Percentiles rank a stretch among this genome's conserved stretches.
These are phyloP conservation scores for Epirrhoe alternata DNA, from an alignment of 2,888 invertebrate genomes.

Conservation along the genomic window DNA sequence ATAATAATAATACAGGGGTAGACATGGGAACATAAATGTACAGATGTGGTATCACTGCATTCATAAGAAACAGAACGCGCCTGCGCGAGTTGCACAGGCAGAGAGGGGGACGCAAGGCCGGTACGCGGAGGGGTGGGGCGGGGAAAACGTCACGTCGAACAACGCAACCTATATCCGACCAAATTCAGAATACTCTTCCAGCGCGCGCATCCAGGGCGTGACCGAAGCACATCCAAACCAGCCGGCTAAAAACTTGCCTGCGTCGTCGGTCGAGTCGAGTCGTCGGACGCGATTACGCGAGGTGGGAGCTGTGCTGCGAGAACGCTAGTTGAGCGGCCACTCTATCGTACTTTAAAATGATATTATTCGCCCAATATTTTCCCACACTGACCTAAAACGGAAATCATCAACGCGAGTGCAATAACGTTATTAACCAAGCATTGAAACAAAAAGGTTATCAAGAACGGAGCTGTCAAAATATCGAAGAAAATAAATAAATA, in stretches of 20 bases:
- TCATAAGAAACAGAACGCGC: constrained; percentile 75
- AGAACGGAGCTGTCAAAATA: constrained; percentile 74
- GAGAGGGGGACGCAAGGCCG: constrained; percentile 79
- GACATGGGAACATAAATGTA: constrained; percentile 47
- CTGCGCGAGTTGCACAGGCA: constrained; percentile 73
- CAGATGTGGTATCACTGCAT: constrained; percentile 68
- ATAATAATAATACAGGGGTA: constrained; percentile 31
- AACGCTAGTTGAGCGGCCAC: constrained; percentile 73
- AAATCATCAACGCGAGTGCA: constrained; percentile 28
- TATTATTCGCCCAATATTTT: constrained; percentile 58
- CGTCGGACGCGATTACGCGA: constrained; percentile 81
- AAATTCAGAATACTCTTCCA: constrained; percentile 60
- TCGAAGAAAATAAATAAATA: constrained; percentile 82
- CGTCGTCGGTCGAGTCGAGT: constrained; percentile 80
- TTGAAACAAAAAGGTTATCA: constrained; percentile 47
- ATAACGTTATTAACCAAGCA: constrained; percentile 42
- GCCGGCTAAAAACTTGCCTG: constrained; percentile 73
- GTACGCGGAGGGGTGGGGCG: constrained; percentile 69
- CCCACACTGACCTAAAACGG: constrained; percentile 48
- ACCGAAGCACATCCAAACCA: constrained; percentile 48
- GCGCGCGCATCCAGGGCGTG: constrained; percentile 37
- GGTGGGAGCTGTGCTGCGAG: constrained; percentile 73
- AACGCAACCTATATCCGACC: constrained; percentile 72
- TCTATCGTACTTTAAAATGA: constrained; percentile 55
- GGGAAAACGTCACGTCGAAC: constrained; percentile 81